Percentiles rank a stretch among this genome's conserved stretches.
phyloP scores from a whole-genome alignment of 2,888 invertebrate genomes.

The Entomobrya proxima region DNA sequence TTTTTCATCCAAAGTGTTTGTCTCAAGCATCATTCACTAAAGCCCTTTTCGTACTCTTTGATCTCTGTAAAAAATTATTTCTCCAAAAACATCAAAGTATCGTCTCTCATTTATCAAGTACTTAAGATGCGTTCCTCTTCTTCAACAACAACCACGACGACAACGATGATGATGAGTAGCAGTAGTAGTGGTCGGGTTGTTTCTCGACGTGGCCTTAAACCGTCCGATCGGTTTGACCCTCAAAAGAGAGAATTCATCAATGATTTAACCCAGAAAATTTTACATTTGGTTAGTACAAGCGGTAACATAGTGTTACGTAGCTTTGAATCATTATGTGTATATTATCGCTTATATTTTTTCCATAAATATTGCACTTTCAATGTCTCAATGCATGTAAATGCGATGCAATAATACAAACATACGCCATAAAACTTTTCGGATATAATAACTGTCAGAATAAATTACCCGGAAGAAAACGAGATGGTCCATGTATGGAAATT shows the following conservation, averaged over 20 bases:
- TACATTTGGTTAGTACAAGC: constrained; percentile 85
- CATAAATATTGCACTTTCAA: background rate
- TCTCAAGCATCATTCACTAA: constrained; percentile 6
- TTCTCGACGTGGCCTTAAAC: constrained; percentile 87
- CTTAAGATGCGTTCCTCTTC: background rate
- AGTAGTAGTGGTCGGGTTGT: constrained; percentile 79
- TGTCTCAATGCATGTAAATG: background rate
- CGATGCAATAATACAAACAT: too few species aligned
- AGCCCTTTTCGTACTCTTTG: background rate
- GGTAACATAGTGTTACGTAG: too few species aligned
- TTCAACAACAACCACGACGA: background rate
- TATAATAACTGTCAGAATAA: constrained; percentile 27
- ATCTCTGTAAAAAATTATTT: background rate
- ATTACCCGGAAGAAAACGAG: constrained; percentile 55
- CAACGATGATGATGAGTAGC: constrained; percentile 28
- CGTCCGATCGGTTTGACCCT: constrained; percentile 90
- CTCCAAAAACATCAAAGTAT: background rate
- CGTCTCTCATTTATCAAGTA: background rate
- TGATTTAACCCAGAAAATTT: constrained; percentile 87
- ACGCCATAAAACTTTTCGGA: too few species aligned
- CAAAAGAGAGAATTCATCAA: constrained; percentile 88
- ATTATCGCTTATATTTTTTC: background rate
- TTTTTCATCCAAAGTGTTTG: constrained; percentile 20
- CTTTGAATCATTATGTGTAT: background rate
- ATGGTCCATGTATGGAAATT: background rate